Base-by-base conservation (phyloP, 37 sponge, comb jelly and placozoan genomes). In the Theonella swinhoei region DNA sequence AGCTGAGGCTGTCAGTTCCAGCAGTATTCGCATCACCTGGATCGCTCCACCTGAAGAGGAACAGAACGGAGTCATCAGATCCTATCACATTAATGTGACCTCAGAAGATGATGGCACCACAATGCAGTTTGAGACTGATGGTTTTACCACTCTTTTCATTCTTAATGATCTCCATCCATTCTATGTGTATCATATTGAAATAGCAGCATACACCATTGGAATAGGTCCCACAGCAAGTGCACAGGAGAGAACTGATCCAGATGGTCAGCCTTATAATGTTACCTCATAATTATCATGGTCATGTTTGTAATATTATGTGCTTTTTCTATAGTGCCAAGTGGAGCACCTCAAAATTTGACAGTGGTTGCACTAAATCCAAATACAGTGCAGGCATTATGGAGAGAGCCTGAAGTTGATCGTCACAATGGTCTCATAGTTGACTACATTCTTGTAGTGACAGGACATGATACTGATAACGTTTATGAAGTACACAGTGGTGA, bases 61-160 rank as follows among this genome's bases (percentile, higher is more conserved):
- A 23, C 88, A 80, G 25, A 88, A 88, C 76, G 88, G 88, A 38
- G 54, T 88, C 76, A 88, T 88, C 66, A 32, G 39, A 22, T 5
- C 19, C 68, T 88, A 88, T 39, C 7, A 42, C 22, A 28, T 79
- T 20, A 38, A 11, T 9, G 76, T 88, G 7, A 65, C 32, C 32
- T 76, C 42, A 14, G 35, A 3, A 0, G 42, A 54, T 29, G 75
- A 60, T 28, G 25, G 23, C 32, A 76, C 70, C n/a, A 11, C 23
- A 28, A 28, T 69, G 2, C 22, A 69, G 30, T 69, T 69, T 28
- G 2, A 28, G 35, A 35, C 39, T 30, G 36, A 65, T 64, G 80
- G 80, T 60, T 28, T 42, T 2, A 25, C 39, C 19, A 36, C 1
- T 0, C 1, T n/a, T 1, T 71, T 62, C 5, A 7, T 63, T 39